Conservation (phyloP, 1,140 invertebrate species). For the Brachionus asplanchnoidis region DNA sequence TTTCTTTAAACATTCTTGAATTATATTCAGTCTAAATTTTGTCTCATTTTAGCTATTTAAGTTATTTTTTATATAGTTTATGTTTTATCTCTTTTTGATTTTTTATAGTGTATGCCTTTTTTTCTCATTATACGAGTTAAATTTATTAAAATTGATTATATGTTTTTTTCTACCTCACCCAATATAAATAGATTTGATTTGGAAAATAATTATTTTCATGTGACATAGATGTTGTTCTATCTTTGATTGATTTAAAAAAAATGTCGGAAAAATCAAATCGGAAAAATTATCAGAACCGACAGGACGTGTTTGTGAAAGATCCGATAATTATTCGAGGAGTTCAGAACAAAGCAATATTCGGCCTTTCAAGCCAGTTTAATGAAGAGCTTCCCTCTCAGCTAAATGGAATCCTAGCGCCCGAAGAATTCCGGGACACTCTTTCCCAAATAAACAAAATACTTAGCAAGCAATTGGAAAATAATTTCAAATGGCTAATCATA, state of each 20-base stretch:
- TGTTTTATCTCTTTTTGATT: too few species aligned
- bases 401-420: not conserved
- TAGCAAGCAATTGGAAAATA: slow-evolving; percentile 23
- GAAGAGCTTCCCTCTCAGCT: slow-evolving; percentile 13
- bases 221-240: not conserved
- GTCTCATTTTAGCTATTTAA: too few species aligned
- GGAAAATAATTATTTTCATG: not conserved
- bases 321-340: slow-evolving; percentile 30
- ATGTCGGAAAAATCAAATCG: slow-evolving; percentile 1
- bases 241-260: not conserved
- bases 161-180: too few species aligned
- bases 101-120: too few species aligned
- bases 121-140: too few species aligned
- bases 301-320: slow-evolving; percentile 9
- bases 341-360: slow-evolving; percentile 29
- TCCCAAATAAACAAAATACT: slow-evolving; percentile 35
- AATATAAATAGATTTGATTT: not conserved
- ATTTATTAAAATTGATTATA: too few species aligned
- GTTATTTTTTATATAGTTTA: too few species aligned
- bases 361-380: slow-evolving; percentile 32
- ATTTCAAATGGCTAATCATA: slow-evolving; percentile 41
- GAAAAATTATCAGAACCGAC: not conserved
- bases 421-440: slow-evolving; percentile 36
- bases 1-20: too few species aligned
- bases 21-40: too few species aligned